Evolutionary conservation across 2,888 invertebrate genomes (phyloP), one percentile per base, ranked within the genome.

Genomic region (Cistogaster globosa): DNA sequence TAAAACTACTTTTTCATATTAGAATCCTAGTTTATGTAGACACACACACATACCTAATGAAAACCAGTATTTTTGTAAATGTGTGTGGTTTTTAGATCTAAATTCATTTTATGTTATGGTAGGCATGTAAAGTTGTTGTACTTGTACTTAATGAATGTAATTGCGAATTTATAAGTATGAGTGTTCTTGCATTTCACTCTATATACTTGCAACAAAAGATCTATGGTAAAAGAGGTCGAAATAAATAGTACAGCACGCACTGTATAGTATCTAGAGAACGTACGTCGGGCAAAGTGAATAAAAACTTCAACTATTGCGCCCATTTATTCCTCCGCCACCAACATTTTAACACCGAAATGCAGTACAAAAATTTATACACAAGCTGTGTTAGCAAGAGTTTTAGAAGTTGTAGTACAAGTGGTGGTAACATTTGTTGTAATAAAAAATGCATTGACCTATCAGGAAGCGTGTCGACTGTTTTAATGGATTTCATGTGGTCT

Each of bases 401-500:
- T 80, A 74, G 80, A 53, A 67, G 58, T 72, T 55, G 32, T 83
- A 57, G 62, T 63, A 51, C n/a, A 62, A 22, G 42, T 71, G 60
- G 48, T 57, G 51, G 74, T 48, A 81, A 75, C 78, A 78, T 85
- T 85, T 82, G 78, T 85, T 85, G 82, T 82, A 82, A 85, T 85
- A 85, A 82, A 85, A 85, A 85, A 85, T 85, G 82, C 85, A 85
- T 85, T 85, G 85, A 85, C 85, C 85, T 85, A 75, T 85, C 75
- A 79, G 85, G 78, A 82, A 82, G 78, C 85, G 77, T 85, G 85
- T 82, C 85, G 82, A 82, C 82, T 85, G 53, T 82, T 82, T 85
- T 85, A 85, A 85, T 85, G 82, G 85, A 85, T 75, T 82, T 82
- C 71, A 67, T 82, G 74, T 85, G 85, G 85, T 85, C 65, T 69